phyloP scores from a whole-genome alignment of 1,140 invertebrate species.

The Ips typographus region DNA sequence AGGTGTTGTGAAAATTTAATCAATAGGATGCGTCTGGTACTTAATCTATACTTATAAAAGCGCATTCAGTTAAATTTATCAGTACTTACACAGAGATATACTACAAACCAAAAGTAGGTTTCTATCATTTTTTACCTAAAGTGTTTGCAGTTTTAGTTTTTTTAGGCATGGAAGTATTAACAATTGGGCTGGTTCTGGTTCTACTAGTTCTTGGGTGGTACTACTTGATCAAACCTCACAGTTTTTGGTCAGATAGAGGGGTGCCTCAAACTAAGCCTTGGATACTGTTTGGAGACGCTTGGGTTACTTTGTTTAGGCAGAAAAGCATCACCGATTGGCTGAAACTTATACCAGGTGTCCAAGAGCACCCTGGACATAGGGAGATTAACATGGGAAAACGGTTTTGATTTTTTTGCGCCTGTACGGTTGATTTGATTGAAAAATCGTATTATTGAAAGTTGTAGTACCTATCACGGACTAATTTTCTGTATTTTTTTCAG shows the following conservation, averaged over 20 bases:
- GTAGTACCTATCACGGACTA: too few species aligned
- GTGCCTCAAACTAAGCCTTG: conserved; percentile 51
- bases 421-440: too few species aligned
- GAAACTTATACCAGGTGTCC: conserved; percentile 35
- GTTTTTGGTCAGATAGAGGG: conserved; percentile 29
- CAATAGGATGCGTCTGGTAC: too few species aligned
- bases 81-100: too few species aligned
- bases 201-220: conserved; percentile 2
- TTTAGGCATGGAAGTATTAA: neutral
- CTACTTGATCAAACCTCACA: neutral
- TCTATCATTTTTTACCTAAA: too few species aligned
- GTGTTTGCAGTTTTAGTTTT: neutral
- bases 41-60: too few species aligned
- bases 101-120: too few species aligned
- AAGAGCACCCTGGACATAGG: too few species aligned
- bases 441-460: too few species aligned
- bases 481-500: neutral
- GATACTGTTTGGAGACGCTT: conserved; percentile 49
- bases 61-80: too few species aligned
- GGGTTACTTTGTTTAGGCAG: conserved; percentile 17
- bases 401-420: conserved; percentile 22
- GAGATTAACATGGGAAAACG: too few species aligned
- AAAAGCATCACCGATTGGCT: conserved; percentile 24
- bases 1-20: too few species aligned
- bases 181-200: neutral